A percentile compares a stretch with the other conserved stretches of the same genome.
These are phyloP conservation scores for Bombylius discolor DNA, from an alignment of 2,888 invertebrate genomes.

Conservation along the genomic window DNA sequence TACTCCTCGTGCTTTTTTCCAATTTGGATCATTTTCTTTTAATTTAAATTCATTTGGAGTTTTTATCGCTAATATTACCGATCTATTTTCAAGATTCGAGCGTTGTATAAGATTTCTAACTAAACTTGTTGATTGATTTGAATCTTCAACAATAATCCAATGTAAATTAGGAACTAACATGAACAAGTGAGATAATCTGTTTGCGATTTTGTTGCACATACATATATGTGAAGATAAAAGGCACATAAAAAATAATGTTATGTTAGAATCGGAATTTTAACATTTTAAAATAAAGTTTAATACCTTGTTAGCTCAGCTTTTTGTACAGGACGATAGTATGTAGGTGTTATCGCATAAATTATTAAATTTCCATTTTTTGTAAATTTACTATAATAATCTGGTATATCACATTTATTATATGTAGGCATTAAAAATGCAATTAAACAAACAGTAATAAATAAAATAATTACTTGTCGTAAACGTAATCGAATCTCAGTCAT, in stretches of 20 bases:
- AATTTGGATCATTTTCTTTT: conserved; percentile 50
- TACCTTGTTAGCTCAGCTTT: conserved; percentile 86
- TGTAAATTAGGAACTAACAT: conserved; percentile 76
- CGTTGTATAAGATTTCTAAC: conserved; percentile 57
- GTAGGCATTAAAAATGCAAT: conserved; percentile 9
- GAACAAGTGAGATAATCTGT: conserved; percentile 71
- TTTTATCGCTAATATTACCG: conserved; percentile 50
- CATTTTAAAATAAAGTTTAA: conserved; percentile 8
- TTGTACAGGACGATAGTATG: conserved; percentile 75
- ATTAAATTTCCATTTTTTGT: conserved; percentile 27
- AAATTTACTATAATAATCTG: neutral
- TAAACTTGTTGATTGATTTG: conserved; percentile 51
- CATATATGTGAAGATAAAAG: neutral
- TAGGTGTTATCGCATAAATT: conserved; percentile 88
- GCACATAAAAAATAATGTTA: neutral
- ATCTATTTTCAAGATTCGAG: conserved; percentile 31
- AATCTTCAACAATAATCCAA: conserved; percentile 90
- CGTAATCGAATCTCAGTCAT: conserved; percentile 32
- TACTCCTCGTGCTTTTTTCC: conserved; percentile 76
- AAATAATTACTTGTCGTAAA: conserved; percentile 29
- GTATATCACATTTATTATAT: neutral
- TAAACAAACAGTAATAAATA: conserved; percentile 26
- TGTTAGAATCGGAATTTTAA: neutral
- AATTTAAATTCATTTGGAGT: conserved; percentile 61
- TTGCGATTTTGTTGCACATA: neutral